These are phyloP conservation scores for Danaus plexippus DNA, from an alignment of 1,140 invertebrate genomes.

Conservation along the genomic window DNA sequence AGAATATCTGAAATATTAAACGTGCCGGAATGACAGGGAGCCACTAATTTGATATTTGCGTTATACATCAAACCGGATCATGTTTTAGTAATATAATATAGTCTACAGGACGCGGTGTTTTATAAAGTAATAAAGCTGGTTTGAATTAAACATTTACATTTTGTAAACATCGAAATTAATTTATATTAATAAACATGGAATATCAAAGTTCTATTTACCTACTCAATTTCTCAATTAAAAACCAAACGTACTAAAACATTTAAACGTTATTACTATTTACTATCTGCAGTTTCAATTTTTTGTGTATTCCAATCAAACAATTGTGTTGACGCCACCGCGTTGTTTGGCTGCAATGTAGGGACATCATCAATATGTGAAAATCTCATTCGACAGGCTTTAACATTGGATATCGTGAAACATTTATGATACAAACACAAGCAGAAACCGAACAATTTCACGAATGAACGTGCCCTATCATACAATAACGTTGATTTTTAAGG, in stretches of 20 bases:
- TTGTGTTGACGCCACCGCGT: slow-evolving; percentile 40
- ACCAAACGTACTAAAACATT: slow-evolving; percentile 9
- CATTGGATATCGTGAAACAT: slow-evolving; percentile 51
- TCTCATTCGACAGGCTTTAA: slow-evolving; percentile 49
- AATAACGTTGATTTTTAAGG: slow-evolving; percentile 44
- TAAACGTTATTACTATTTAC: slow-evolving; percentile 26
- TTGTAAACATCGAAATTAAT: no score
- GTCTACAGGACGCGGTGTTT: slow-evolving; percentile 1
- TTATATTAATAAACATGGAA: not conserved
- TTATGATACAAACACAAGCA: slow-evolving; percentile 45
- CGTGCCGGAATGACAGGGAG: slow-evolving; percentile 50
- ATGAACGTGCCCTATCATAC: slow-evolving; percentile 44
- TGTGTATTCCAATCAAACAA: slow-evolving; percentile 49
- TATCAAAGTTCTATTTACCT: slow-evolving; percentile 4
- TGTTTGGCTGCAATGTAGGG: slow-evolving; percentile 48
- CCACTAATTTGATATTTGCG: slow-evolving; percentile 29
- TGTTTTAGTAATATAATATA: slow-evolving; percentile 11
- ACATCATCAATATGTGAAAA: slow-evolving; percentile 63
- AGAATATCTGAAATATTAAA: slow-evolving; percentile 67
- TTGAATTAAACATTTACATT: no score
- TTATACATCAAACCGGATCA: slow-evolving; percentile 26
- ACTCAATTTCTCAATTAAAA: slow-evolving; percentile 3
- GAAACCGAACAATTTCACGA: slow-evolving; percentile 53
- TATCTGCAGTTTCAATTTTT: slow-evolving; percentile 32
- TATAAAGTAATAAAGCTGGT: no score